Percentiles rank a stretch among this genome's conserved stretches.
Conservation (phyloP, 2,888 invertebrate species). For the Microchrysa polita region DNA sequence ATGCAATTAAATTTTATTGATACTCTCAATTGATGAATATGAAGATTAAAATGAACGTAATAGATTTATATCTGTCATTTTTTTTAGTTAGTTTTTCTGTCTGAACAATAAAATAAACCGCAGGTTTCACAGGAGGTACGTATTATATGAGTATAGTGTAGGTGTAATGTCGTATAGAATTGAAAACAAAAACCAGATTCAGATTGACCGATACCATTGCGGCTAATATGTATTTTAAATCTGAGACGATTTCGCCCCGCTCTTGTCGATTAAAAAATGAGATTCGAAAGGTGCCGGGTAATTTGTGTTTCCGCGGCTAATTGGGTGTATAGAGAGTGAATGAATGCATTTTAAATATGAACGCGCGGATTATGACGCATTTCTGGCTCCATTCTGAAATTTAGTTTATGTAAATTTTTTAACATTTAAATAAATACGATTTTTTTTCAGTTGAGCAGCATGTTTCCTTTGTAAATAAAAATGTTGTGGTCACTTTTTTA, state of each 20-base stretch:
- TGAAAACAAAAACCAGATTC: conserved; percentile 19
- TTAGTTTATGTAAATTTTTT: too few species aligned
- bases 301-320: conserved; percentile 43
- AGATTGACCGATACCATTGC: background rate
- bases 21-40: conserved; percentile 1
- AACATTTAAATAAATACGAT: background rate
- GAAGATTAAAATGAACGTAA: background rate
- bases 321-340: conserved; percentile 26
- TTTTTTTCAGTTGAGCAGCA: background rate
- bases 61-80: too few species aligned
- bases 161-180: too few species aligned
- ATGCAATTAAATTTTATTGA: conserved; percentile 27
- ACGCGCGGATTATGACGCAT: too few species aligned
- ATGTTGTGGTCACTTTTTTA: background rate
- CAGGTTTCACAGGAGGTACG: too few species aligned
- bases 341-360: conserved; percentile 25
- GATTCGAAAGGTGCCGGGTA: conserved; percentile 35
- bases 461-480: conserved; percentile 11
- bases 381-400: too few species aligned
- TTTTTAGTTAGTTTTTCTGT: background rate
- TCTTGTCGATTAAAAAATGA: too few species aligned
- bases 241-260: too few species aligned
- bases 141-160: conserved; percentile 20
- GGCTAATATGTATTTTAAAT: too few species aligned
- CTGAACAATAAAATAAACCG: background rate